Evolutionary conservation across 2,113 vertebrate genomes (phyloP).

Genomic region (Nycticorax nycticorax): DNA sequence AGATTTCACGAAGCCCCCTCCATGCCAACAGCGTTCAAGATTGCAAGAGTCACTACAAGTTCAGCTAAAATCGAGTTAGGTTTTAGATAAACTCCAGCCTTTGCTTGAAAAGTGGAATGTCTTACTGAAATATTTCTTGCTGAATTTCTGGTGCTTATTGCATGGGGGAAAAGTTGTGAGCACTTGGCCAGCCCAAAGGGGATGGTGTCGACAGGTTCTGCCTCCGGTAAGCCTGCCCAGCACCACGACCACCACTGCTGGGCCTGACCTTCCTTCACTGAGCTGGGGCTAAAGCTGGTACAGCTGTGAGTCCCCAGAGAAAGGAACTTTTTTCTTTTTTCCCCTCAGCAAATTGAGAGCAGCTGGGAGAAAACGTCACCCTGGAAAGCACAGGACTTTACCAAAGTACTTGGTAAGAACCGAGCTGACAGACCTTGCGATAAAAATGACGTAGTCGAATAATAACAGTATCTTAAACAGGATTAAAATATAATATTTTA

Average conservation of each 20-base stretch:
- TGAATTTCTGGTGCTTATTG: background rate
- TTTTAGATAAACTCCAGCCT: background rate
- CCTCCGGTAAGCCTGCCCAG: background rate
- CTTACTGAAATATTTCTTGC: background rate
- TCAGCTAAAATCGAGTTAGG: background rate
- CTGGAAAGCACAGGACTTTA: background rate
- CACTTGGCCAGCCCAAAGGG: background rate
- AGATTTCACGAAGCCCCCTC: background rate
- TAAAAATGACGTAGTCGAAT: background rate
- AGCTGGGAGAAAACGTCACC: background rate
- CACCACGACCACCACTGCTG: background rate
- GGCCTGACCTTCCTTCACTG: background rate
- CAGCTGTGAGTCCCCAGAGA: background rate
- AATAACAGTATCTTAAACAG: constrained; percentile 39
- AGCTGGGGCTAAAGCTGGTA: background rate
- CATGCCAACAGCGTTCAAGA: background rate
- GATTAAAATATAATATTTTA: constrained; percentile 52
- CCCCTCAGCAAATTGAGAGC: background rate
- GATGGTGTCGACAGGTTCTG: background rate
- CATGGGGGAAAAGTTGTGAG: background rate
- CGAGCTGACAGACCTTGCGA: background rate
- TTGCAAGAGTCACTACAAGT: background rate
- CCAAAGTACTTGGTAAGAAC: background rate
- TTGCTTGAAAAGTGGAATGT: background rate
- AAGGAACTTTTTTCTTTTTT: background rate